Percentiles rank a stretch among this genome's conserved stretches.
Conservation (phyloP, 1,140 invertebrate species). For the Colletes gigas region DNA sequence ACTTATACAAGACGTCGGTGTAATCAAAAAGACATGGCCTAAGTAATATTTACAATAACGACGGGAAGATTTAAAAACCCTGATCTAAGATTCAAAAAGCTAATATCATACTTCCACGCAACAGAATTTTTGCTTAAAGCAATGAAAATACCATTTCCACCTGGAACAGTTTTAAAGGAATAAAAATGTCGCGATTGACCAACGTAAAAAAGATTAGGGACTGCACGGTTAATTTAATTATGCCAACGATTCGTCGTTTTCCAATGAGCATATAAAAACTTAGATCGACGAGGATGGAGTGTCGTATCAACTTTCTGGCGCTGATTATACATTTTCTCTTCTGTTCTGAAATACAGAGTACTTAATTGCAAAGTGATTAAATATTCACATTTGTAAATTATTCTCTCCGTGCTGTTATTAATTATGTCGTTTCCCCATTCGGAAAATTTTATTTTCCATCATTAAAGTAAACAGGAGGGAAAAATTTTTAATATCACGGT, state of each 20-base stretch:
- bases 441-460: background rate
- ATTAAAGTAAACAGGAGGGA: background rate
- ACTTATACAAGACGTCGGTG: no score
- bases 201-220: background rate
- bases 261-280: background rate
- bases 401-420: background rate
- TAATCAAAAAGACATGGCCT: no score
- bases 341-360: background rate
- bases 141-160: no score
- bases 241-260: background rate
- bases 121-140: no score
- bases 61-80: no score
- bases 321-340: background rate
- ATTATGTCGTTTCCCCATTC: background rate
- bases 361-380: background rate
- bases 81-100: no score
- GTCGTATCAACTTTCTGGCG: background rate
- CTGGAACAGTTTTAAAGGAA: background rate
- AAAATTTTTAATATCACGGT: background rate
- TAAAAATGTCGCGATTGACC: background rate
- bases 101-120: no score
- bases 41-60: no score
- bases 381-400: background rate
- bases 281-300: background rate
- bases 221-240: background rate